Evolutionary conservation across 2,888 invertebrate species (phyloP).

Genomic region (Drosophila fulvimacula): DNA sequence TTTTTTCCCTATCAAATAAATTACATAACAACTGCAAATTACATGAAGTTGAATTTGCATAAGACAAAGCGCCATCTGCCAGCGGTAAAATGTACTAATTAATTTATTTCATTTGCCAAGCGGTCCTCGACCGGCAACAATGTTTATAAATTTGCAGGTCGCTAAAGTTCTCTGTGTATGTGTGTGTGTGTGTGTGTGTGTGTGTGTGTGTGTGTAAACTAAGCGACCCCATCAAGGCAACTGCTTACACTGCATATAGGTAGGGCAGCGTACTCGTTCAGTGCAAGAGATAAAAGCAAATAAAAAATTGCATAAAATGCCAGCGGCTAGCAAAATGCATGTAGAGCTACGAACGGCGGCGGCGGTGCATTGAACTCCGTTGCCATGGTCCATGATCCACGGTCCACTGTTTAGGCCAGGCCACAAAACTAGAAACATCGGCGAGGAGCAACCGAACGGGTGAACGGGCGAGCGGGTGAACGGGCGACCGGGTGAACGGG

Average conservation of each 20-base stretch:
- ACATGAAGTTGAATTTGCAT: constrained; percentile 1
- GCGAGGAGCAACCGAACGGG: constrained; percentile 16
- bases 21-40: neutral
- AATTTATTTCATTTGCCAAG: neutral
- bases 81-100: neutral
- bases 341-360: constrained; percentile 51
- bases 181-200: neutral
- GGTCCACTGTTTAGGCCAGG: constrained; percentile 50
- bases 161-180: neutral
- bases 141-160: constrained; percentile 3
- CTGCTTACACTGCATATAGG: constrained; percentile 28
- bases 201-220: constrained; percentile 3
- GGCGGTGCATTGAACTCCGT: constrained; percentile 67
- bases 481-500: constrained; percentile 10
- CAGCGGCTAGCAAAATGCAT: constrained; percentile 72
- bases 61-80: neutral
- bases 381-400: constrained; percentile 38
- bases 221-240: constrained; percentile 30
- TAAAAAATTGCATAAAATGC: constrained; percentile 78
- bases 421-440: constrained; percentile 60
- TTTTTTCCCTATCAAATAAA: neutral
- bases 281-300: constrained; percentile 73
- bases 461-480: neutral
- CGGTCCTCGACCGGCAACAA: neutral
- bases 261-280: constrained; percentile 61